Conservation (phyloP, 2,888 invertebrate genomes). For the Tryphoninae sp. region DNA sequence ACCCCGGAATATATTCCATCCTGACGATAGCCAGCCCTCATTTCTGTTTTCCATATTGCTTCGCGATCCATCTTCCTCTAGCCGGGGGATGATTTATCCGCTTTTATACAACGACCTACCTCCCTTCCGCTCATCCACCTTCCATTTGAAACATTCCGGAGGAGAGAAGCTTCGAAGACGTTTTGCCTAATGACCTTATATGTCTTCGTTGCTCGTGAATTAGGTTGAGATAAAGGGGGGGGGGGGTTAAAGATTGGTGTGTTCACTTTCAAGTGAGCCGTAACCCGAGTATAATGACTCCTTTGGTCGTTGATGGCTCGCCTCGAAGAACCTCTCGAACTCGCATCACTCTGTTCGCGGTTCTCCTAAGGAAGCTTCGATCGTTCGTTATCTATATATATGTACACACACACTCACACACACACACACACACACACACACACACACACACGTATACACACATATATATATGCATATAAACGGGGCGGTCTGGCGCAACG, state of each 20-base stretch:
- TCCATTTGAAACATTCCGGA: neutral
- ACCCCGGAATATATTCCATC: no score
- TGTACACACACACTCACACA: neutral
- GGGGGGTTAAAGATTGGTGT: constrained; percentile 52
- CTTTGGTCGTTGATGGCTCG: constrained; percentile 55
- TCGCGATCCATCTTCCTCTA: no score
- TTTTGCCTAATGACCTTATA: constrained; percentile 46
- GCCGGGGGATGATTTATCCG: no score
- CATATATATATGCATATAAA: neutral
- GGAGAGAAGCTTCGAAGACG: constrained; percentile 18
- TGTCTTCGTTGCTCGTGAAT: constrained; percentile 52
- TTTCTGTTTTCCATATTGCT: no score
- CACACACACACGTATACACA: neutral
- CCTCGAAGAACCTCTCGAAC: constrained; percentile 54
- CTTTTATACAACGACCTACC: no score
- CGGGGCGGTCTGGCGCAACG: constrained; percentile 7
- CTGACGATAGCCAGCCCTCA: no score
- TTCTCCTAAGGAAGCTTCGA: constrained; percentile 56
- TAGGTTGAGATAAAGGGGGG: constrained; percentile 26
- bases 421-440: neutral
- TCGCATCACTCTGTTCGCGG: constrained; percentile 49
- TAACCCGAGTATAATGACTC: constrained; percentile 63
- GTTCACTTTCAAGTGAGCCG: constrained; percentile 60
- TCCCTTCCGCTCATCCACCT: neutral
- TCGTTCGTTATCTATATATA: constrained; percentile 34